Evolutionary conservation across 1,140 invertebrate genomes (phyloP).

Genomic region (Formica selysi): DNA sequence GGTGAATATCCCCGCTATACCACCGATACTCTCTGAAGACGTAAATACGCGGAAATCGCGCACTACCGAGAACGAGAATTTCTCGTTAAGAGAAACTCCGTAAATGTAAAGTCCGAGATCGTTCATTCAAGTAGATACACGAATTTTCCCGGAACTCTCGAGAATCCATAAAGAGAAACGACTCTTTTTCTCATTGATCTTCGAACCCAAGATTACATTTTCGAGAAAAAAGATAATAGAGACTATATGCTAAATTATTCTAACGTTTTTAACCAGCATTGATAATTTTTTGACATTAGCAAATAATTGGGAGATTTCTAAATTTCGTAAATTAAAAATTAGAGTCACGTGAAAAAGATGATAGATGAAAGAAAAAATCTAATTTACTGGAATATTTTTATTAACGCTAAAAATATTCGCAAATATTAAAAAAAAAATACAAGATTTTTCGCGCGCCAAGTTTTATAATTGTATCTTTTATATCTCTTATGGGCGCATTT

Average conservation of each 20-base stretch:
- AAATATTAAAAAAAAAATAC: not conserved
- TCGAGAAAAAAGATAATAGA: not conserved
- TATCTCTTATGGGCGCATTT: slow-evolving; percentile 26
- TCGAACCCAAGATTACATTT: not conserved
- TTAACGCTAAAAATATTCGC: not conserved
- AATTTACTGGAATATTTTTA: not conserved
- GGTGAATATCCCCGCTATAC: slow-evolving; percentile 40
- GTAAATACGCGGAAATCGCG: slow-evolving; percentile 79
- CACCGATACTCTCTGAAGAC: slow-evolving; percentile 48
- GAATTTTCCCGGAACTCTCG: slow-evolving; percentile 65
- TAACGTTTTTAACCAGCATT: not conserved
- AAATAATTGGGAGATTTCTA: not conserved
- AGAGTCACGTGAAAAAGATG: not conserved
- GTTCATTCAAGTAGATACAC: slow-evolving; percentile 75
- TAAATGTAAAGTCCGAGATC: slow-evolving; percentile 80
- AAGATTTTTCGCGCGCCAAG: not conserved
- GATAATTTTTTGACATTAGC: not conserved
- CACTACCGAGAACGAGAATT: slow-evolving; percentile 79
- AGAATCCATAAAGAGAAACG: slow-evolving; percentile 65
- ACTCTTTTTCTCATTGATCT: not conserved
- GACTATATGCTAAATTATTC: not conserved
- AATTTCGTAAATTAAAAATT: not conserved
- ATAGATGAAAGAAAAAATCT: slow-evolving; percentile 6
- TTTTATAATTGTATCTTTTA: slow-evolving; percentile 50
- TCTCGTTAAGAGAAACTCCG: slow-evolving; percentile 81